phyloP scores from a whole-genome alignment of 2,113 vertebrate species.

The Epinephelus moara region DNA sequence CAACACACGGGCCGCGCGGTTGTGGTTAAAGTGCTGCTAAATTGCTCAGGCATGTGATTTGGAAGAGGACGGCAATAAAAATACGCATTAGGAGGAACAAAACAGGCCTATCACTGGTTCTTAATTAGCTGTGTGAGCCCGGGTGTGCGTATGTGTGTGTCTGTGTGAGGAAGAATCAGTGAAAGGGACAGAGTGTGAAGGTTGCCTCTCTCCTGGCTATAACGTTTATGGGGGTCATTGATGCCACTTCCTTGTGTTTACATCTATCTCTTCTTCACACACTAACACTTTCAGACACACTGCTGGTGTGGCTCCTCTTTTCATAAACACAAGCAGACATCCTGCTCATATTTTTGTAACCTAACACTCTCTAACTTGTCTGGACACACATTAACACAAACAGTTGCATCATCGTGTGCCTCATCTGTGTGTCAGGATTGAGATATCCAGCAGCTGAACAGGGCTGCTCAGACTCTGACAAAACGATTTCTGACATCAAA shows the following conservation, averaged over 20 bases:
- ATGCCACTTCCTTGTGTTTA: constrained; percentile 29
- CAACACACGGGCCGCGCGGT: constrained; percentile 4
- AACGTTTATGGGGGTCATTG: constrained; percentile 35
- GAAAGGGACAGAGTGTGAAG: constrained; percentile 44
- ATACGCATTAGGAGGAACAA: constrained; percentile 56
- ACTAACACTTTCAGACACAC: not conserved
- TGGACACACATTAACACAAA: not conserved
- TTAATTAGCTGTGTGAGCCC: constrained; percentile 59
- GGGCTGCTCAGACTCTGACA: constrained; percentile 20
- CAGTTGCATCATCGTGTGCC: constrained; percentile 26
- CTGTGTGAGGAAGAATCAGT: not conserved
- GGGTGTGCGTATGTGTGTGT: not conserved
- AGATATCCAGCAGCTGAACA: constrained; percentile 32
- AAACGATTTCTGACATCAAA: constrained; percentile 59
- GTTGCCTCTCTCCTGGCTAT: constrained; percentile 41
- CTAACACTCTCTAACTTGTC: not conserved
- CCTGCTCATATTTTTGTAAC: not conserved
- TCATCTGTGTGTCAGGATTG: not conserved
- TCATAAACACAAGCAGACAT: not conserved
- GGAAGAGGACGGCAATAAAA: constrained; percentile 54
- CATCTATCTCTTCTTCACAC: constrained; percentile 5
- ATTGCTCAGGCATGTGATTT: constrained; percentile 54
- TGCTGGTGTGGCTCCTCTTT: not conserved
- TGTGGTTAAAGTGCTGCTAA: constrained; percentile 36
- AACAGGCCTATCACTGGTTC: constrained; percentile 48